Percentiles rank a stretch among this genome's conserved stretches.
These are phyloP conservation scores for Lasioglossum lativentre DNA, from an alignment of 2,888 invertebrate genomes.

Conservation along the genomic window DNA sequence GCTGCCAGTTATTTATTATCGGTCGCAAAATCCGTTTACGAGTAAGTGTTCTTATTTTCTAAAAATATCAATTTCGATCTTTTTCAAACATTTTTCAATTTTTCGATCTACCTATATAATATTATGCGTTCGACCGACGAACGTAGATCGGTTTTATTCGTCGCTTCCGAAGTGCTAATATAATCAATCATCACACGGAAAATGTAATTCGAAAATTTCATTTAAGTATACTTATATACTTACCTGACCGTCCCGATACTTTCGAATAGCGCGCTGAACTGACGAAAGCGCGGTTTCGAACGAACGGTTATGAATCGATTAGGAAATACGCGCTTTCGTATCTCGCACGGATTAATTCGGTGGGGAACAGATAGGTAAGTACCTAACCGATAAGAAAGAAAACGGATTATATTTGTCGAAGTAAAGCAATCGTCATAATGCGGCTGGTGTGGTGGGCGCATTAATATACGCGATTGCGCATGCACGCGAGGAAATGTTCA, in stretches of 20 bases:
- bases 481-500: background rate
- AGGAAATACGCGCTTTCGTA: background rate
- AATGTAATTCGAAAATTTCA: background rate
- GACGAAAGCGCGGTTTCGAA: conserved; percentile 39
- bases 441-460: conserved; percentile 23
- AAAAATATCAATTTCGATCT: background rate
- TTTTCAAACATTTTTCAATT: too few relatives aligned
- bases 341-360: background rate
- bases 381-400: background rate
- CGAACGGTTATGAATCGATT: background rate
- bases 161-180: background rate
- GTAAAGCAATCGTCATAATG: conserved; percentile 40
- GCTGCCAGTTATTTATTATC: conserved; percentile 47
- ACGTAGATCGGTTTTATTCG: background rate
- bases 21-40: conserved; percentile 33
- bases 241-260: background rate
- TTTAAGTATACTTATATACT: too few relatives aligned
- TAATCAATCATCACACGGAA: background rate
- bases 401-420: conserved; percentile 3
- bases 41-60: conserved; percentile 44
- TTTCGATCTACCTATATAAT: background rate
- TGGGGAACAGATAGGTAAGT: conserved; percentile 9
- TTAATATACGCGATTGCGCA: conserved; percentile 48
- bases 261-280: conserved; percentile 48
- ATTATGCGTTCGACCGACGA: background rate